Evolutionary conservation across 2,113 vertebrate species (phyloP).

Genomic region (Tyrannus savana): DNA sequence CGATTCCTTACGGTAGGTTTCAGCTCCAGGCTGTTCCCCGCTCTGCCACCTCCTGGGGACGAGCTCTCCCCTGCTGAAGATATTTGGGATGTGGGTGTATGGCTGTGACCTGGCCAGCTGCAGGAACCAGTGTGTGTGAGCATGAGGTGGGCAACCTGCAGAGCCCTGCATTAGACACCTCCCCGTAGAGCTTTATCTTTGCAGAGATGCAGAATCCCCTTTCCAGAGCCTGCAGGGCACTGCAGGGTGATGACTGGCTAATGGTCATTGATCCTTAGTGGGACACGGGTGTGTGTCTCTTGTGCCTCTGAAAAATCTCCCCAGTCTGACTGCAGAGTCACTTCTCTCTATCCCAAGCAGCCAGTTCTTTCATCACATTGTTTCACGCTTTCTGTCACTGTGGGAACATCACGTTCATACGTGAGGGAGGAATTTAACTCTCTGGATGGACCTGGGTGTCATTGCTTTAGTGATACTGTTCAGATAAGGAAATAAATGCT

Average conservation of each 20-base stretch:
- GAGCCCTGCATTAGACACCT: background rate
- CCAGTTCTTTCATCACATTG: background rate
- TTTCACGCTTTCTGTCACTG: background rate
- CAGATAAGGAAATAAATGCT: background rate
- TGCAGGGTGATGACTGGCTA: background rate
- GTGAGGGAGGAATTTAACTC: background rate
- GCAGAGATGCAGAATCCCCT: background rate
- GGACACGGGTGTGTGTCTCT: rapidly evolving
- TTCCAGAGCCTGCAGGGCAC: background rate
- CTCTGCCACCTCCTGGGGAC: background rate
- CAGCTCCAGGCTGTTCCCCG: background rate
- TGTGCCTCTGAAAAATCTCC: background rate
- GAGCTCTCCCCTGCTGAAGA: background rate
- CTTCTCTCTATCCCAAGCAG: background rate
- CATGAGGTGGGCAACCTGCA: background rate
- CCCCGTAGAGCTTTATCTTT: background rate
- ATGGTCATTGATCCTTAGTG: background rate
- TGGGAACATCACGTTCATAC: background rate
- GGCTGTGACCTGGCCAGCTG: background rate
- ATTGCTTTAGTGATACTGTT: background rate
- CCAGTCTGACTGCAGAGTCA: background rate
- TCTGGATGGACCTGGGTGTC: background rate
- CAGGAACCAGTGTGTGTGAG: background rate
- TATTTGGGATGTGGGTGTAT: background rate
- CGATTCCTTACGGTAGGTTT: background rate